A percentile compares a stretch with the other conserved stretches of the same genome.
Evolutionary conservation across 2,888 invertebrate genomes (phyloP).

Genomic region (Epsilonema sp.): DNA sequence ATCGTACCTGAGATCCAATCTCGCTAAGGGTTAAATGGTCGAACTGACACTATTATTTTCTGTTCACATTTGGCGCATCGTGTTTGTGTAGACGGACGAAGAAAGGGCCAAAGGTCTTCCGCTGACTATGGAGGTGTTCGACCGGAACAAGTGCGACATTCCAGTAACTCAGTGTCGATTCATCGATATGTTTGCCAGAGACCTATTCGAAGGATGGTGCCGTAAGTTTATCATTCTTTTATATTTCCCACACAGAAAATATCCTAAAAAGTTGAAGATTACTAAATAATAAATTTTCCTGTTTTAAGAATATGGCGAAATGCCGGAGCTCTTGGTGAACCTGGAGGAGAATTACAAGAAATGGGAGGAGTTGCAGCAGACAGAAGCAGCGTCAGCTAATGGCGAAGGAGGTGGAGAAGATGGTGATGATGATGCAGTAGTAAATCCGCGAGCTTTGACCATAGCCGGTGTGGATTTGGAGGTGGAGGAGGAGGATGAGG

Average conservation of each 20-base stretch:
- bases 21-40: too few species aligned
- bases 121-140: slow-evolving; percentile 96
- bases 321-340: slow-evolving; percentile 18
- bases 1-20: too few species aligned
- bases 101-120: slow-evolving; percentile 70
- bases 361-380: slow-evolving; percentile 15
- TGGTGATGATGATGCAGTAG: too few species aligned
- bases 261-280: too few species aligned
- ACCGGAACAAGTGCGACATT: slow-evolving; percentile 76
- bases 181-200: slow-evolving; percentile 87
- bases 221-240: slow-evolving; percentile 35
- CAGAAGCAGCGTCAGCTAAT: too few species aligned
- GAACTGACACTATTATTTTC: too few species aligned
- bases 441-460: too few species aligned
- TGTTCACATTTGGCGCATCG: too few species aligned
- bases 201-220: slow-evolving; percentile 94
- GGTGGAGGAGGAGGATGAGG: too few species aligned
- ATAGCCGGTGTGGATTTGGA: too few species aligned
- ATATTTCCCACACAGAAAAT: neutral
- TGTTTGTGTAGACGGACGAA: slow-evolving; percentile 77
- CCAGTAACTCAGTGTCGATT: slow-evolving; percentile 94
- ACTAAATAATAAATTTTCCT: too few species aligned
- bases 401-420: too few species aligned
- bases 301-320: slow-evolving; percentile 16
- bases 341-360: slow-evolving; percentile 23